Evolutionary conservation across 1,140 invertebrate genomes (phyloP).

Genomic region (Macrostomum lignano): DNA sequence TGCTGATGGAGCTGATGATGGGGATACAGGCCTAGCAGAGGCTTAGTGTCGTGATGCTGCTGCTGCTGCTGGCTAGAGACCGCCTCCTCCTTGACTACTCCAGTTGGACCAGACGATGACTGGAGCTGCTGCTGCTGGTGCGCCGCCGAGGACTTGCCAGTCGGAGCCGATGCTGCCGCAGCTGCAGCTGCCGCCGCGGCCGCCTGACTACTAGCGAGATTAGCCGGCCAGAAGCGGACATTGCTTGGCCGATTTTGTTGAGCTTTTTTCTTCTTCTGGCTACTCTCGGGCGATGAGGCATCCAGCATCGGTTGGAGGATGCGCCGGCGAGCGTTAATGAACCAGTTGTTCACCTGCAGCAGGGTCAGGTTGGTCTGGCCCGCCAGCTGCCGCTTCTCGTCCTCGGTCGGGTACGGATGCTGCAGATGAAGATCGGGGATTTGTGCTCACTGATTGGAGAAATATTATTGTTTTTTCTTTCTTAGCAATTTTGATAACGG

Average conservation of each 20-base stretch:
- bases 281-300: conserved; percentile 4
- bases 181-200: not conserved
- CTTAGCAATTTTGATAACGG: no score
- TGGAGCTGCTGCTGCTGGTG: no score
- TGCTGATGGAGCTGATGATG: no score
- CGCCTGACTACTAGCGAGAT: conserved; percentile 5
- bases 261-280: conserved; percentile 5
- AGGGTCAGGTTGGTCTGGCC: conserved; percentile 52
- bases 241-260: conserved; percentile 4
- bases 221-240: conserved; percentile 6
- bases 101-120: no score
- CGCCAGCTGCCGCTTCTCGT: conserved; percentile 56
- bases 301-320: conserved; percentile 64
- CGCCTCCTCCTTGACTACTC: no score
- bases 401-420: conserved; percentile 65
- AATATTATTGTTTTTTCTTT: no score
- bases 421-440: conserved; percentile 8
- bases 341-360: conserved; percentile 33
- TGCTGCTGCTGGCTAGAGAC: no score
- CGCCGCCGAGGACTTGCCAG: no score
- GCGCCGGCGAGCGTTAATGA: conserved; percentile 64
- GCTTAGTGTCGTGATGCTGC: no score
- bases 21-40: no score
- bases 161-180: no score
- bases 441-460: no score